Conservation (phyloP, 1,140 invertebrate species). For the Achroia grisella region DNA sequence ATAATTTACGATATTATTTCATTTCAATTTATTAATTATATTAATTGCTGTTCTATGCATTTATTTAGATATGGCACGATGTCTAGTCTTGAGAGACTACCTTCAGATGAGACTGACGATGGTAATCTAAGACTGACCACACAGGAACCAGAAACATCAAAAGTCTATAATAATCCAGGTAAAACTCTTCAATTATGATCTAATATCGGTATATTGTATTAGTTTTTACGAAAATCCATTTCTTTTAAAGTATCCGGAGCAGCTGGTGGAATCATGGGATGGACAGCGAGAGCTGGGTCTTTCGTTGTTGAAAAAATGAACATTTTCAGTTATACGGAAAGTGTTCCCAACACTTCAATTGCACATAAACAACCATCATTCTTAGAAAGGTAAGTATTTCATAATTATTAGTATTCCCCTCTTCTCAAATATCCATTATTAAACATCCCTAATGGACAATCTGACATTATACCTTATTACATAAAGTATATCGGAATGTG, state of each 20-base stretch:
- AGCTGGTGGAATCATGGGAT: constrained; percentile 74
- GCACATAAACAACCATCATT: constrained; percentile 70
- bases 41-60: no score
- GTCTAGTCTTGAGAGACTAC: constrained; percentile 82
- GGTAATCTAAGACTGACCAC: constrained; percentile 59
- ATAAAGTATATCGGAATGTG: no score
- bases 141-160: constrained; percentile 44
- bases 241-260: constrained; percentile 41
- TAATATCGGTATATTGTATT: neutral
- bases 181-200: constrained; percentile 2
- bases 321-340: constrained; percentile 66
- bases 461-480: no score
- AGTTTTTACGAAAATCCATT: constrained; percentile 1
- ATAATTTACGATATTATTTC: no score
- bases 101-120: constrained; percentile 75
- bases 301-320: constrained; percentile 88
- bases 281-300: constrained; percentile 84
- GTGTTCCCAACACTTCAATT: constrained; percentile 51
- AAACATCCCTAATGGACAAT: no score
- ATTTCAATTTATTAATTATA: no score
- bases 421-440: constrained; percentile 2
- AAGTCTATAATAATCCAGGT: constrained; percentile 45
- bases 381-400: constrained; percentile 71
- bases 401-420: neutral
- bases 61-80: constrained; percentile 79